phyloP scores from a whole-genome alignment of 2,888 invertebrate species.

The Tetrapedia diversipes region DNA sequence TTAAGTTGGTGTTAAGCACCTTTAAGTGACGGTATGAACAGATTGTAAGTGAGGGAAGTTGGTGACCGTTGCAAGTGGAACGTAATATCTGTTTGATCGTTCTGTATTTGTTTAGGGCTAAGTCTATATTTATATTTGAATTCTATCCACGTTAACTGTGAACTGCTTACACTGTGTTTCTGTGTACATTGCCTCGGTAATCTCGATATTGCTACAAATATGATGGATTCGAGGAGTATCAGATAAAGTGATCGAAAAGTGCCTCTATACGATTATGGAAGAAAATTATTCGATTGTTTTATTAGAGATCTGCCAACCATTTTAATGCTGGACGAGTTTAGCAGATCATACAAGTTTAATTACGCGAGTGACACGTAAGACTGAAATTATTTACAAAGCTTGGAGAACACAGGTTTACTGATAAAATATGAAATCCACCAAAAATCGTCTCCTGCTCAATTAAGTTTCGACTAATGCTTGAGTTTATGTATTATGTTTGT shows the following conservation, averaged over 20 bases:
- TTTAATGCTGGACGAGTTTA: neutral
- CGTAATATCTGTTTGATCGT: neutral
- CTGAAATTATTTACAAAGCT: neutral
- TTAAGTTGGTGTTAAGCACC: no score
- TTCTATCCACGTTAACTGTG: neutral
- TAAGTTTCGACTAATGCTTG: constrained; percentile 14
- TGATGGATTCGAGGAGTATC: neutral
- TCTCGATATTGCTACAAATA: neutral
- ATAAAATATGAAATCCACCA: neutral
- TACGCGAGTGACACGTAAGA: neutral
- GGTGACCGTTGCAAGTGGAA: neutral
- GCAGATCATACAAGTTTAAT: neutral
- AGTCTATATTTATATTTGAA: neutral
- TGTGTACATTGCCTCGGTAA: neutral
- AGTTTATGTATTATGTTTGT: constrained; percentile 3
- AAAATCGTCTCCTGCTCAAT: constrained; percentile 1
- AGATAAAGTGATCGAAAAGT: neutral
- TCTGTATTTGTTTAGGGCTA: neutral
- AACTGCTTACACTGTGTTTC: neutral
- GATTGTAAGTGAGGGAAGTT: neutral
- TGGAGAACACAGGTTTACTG: neutral
- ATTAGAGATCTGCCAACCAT: neutral
- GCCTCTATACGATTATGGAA: neutral
- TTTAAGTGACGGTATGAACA: no score
- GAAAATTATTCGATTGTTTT: no score